These are phyloP conservation scores for Calliopsis andreniformis DNA, from an alignment of 1,140 invertebrate species.

Conservation along the genomic window DNA sequence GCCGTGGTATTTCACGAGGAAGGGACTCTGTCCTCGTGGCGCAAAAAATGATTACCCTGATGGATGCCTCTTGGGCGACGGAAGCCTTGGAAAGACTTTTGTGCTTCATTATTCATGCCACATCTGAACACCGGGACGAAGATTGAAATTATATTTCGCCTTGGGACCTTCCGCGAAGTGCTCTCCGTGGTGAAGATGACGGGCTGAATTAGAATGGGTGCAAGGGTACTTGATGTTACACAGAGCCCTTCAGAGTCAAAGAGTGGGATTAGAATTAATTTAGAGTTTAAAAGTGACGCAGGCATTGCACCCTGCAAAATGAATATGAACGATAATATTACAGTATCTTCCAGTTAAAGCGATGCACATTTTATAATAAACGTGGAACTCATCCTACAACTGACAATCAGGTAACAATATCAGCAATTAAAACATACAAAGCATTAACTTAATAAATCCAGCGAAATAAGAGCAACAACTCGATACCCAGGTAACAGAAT, in stretches of 20 bases:
- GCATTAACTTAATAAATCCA: too few species aligned
- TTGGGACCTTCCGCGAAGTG: background rate
- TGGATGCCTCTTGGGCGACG: background rate
- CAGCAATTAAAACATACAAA: too few species aligned
- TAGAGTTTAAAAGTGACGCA: too few species aligned
- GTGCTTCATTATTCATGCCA: constrained; percentile 37
- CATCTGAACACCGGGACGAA: constrained; percentile 14
- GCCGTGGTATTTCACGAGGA: constrained; percentile 35
- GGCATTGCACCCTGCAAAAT: too few species aligned
- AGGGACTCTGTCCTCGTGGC: background rate
- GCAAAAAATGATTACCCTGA: constrained; percentile 40
- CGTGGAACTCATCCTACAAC: too few species aligned
- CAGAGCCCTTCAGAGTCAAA: background rate
- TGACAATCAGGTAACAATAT: too few species aligned
- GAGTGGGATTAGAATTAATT: too few species aligned
- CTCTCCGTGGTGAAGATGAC: background rate
- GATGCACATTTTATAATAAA: too few species aligned
- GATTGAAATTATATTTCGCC: constrained; percentile 28
- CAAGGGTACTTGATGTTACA: background rate
- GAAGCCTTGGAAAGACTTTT: background rate
- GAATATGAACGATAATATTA: too few species aligned
- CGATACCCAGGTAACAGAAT: too few species aligned
- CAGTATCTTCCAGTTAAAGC: too few species aligned
- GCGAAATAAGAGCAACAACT: too few species aligned
- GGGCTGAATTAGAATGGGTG: constrained; percentile 20